Evolutionary conservation across 2,797 vertebrate genomes (phyloP).

Genomic region (Sibirionetta formosa): DNA sequence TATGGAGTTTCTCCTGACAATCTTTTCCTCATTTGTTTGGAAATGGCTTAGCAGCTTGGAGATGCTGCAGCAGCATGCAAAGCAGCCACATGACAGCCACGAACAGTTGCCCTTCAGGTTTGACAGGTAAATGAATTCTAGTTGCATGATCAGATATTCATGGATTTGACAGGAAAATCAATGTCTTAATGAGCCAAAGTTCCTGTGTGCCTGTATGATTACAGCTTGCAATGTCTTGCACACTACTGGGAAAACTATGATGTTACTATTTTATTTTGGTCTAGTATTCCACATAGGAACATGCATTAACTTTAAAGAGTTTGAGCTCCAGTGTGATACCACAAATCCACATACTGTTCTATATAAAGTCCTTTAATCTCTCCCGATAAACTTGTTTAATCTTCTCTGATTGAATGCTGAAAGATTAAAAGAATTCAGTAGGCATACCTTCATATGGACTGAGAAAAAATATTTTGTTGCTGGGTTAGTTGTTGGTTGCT

Average conservation of each 20-base stretch:
- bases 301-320: not conserved
- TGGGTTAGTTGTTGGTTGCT: not conserved
- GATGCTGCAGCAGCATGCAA: not conserved
- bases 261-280: not conserved
- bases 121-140: constrained; percentile 12
- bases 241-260: not conserved
- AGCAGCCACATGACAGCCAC: not conserved
- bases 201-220: not conserved
- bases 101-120: not conserved
- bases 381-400: not conserved
- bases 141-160: not conserved
- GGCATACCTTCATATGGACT: not conserved
- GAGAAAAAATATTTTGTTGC: not conserved
- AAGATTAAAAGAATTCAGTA: not conserved
- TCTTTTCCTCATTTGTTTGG: not conserved
- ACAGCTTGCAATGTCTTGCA: not conserved
- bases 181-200: accelerated
- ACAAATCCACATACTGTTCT: not conserved
- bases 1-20: not conserved
- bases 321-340: not conserved
- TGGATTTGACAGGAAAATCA: not conserved
- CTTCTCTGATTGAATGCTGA: not conserved
- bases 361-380: not conserved
- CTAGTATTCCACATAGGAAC: not conserved
- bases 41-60: not conserved